A percentile compares a stretch with the other conserved stretches of the same genome.
phyloP scores from a whole-genome alignment of 2,888 invertebrate species.

The Tetramorium bicarinatum region DNA sequence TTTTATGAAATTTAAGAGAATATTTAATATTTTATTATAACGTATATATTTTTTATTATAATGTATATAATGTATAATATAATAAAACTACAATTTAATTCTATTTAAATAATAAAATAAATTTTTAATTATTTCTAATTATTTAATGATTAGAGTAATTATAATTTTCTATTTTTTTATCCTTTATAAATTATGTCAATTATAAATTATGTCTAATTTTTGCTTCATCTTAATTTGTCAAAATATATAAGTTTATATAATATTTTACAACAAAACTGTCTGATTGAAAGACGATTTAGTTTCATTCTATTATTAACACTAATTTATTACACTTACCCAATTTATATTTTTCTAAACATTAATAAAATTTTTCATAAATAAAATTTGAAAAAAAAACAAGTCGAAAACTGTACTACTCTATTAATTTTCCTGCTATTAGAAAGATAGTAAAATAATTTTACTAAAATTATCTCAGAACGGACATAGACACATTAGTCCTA shows the following conservation, averaged over 20 bases:
- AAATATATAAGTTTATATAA: no score
- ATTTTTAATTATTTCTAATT: no score
- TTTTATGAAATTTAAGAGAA: not conserved
- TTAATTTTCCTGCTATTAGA: not conserved
- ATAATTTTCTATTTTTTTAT: no score
- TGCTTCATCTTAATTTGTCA: no score
- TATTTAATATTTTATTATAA: conserved; percentile 1
- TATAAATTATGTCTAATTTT: no score
- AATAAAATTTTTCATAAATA: not conserved
- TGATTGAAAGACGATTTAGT: not conserved
- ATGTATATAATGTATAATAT: not conserved
- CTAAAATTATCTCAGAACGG: not conserved
- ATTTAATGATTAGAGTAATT: no score
- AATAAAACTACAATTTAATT: no score
- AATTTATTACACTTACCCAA: not conserved
- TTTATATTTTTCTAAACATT: not conserved
- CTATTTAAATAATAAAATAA: no score
- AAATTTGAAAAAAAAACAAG: not conserved
- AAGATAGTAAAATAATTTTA: not conserved
- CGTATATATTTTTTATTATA: no score
- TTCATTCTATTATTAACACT: not conserved
- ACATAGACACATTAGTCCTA: not conserved
- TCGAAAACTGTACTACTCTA: not conserved
- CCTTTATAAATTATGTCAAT: no score
- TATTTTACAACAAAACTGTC: no score